Base-by-base conservation (phyloP, 2,797 vertebrate genomes). In the Danio tinwini region DNA sequence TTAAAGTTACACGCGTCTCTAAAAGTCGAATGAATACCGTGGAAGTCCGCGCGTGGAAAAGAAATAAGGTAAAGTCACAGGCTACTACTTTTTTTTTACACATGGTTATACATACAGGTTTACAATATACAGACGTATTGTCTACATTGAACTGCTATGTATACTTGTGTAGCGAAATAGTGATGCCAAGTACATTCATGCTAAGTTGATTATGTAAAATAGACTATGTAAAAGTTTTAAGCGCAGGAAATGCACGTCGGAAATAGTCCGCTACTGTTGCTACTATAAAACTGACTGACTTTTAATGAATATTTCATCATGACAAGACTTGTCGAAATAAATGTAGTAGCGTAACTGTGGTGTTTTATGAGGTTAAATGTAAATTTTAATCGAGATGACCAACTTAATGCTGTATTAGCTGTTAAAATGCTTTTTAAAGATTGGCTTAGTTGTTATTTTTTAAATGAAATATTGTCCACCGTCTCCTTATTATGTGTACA, bases 41-140 rank as follows among this genome's bases (percentile, higher is more conserved):
- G 14, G 21, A 16, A 69, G 8, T 58, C 65, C 39, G 49, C 17
- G 47, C n/a, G 11, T 58, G 47, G 59, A 77, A 11, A 53, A 17
- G 52, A 59, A 56, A 61, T 7, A 74, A 74, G 76, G 81, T 82
- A 49, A 77, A 65, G 2, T 37, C 16, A 17, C 14, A 16, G 16
- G 7, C n/a, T 14, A 3, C 8, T n/a, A 19, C 39, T 44, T 14
- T n/a, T 11, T n/a, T 37, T 19, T 0, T 8, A 47, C 29, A 29
- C 12, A 67, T 12, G 7, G 6, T 52, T 39, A 17, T 1, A 42
- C 50, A 53, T 7, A 55, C 16, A 12, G 5, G 37, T n/a, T 5
- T 53, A n/a, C 13, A 11, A 55, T 40, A 13, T 40, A 8, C n/a
- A 17, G 53, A 53, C n/a, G 11, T 19, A 29, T 0, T 0, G 7